A percentile compares a stretch with the other conserved stretches of the same genome.
Evolutionary conservation across 2,113 vertebrate species (phyloP).

Genomic region (Poecile atricapillus): DNA sequence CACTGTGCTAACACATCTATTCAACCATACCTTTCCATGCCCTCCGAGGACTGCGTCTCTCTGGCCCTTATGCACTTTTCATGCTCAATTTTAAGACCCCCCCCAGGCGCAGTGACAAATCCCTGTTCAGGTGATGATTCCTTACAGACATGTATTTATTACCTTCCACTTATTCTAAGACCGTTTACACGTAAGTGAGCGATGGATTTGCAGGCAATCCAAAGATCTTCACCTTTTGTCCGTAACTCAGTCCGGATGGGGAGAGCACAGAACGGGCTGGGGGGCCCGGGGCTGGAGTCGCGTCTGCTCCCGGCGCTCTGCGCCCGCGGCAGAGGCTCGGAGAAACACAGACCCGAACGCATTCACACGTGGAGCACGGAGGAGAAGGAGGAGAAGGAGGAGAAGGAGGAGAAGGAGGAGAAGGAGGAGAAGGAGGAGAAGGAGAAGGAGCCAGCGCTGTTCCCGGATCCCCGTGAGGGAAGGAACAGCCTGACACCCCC

Average conservation of each 20-base stretch:
- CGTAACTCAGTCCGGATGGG: neutral
- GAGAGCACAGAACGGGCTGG: neutral
- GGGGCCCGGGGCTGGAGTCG: neutral
- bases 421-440: too few relatives aligned
- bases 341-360: neutral
- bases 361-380: neutral
- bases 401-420: neutral
- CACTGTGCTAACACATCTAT: neutral
- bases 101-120: neutral
- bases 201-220: neutral
- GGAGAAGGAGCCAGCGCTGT: neutral
- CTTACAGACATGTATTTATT: neutral
- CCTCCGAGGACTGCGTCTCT: neutral
- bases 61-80: neutral
- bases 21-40: neutral
- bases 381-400: neutral
- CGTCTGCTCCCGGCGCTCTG: neutral
- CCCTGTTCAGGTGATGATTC: neutral
- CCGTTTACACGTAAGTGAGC: neutral
- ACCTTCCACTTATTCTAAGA: neutral
- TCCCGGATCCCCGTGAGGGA: fast-evolving
- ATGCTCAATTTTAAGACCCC: neutral
- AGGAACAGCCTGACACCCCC: too few relatives aligned
- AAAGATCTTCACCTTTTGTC: neutral
- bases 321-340: neutral